Evolutionary conservation across 1,140 invertebrate species (phyloP).

Genomic region (Drosophila lacertosa): DNA sequence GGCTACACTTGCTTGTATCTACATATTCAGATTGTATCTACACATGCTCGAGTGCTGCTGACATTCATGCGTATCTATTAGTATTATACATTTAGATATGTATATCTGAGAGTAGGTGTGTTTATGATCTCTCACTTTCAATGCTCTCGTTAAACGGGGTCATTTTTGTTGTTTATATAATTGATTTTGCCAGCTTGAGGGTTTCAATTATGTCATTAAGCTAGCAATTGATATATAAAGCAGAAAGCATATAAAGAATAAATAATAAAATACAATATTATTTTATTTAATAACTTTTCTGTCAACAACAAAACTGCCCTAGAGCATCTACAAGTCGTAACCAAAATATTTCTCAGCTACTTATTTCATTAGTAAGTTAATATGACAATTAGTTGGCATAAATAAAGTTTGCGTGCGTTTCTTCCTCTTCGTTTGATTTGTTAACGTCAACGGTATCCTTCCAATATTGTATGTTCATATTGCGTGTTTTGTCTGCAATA

Average conservation of each 20-base stretch:
- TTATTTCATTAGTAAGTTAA: slow-evolving; percentile 32
- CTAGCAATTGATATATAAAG: background rate
- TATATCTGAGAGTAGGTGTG: background rate
- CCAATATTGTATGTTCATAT: slow-evolving; percentile 26
- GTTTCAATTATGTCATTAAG: background rate
- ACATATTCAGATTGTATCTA: background rate
- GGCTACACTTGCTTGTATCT: slow-evolving; percentile 24
- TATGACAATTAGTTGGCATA: slow-evolving; percentile 47
- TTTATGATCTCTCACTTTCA: slow-evolving; percentile 14
- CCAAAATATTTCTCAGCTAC: background rate
- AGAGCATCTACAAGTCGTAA: background rate
- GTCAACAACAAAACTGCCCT: too few species aligned
- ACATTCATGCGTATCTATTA: slow-evolving; percentile 23
- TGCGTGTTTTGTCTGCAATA: slow-evolving; percentile 42
- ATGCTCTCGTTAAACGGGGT: slow-evolving; percentile 30
- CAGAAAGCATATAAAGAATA: too few species aligned
- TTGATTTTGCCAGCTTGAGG: slow-evolving; percentile 18
- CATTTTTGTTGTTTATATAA: slow-evolving; percentile 24
- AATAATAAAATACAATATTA: too few species aligned
- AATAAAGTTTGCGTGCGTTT: slow-evolving; percentile 38
- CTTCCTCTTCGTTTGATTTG: slow-evolving; percentile 2
- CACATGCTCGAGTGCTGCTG: background rate
- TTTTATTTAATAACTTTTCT: too few species aligned
- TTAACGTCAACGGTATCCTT: slow-evolving; percentile 38
- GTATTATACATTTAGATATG: slow-evolving; percentile 12